These are phyloP conservation scores for Drosophila navojoa DNA, from an alignment of 1,140 invertebrate species.

Conservation along the genomic window DNA sequence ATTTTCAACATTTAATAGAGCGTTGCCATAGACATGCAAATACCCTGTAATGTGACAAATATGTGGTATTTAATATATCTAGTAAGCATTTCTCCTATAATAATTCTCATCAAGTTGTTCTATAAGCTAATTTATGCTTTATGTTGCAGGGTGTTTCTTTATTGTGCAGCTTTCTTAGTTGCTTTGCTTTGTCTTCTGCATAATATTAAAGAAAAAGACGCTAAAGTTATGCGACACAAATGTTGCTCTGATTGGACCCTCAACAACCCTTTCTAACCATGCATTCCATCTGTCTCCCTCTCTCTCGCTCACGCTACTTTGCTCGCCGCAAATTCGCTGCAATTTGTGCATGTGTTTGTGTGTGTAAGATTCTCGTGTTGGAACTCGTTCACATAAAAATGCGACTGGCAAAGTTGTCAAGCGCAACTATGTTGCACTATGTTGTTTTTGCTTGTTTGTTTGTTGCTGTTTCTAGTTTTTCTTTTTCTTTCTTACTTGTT, in stretches of 20 bases:
- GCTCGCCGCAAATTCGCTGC: conserved; percentile 14
- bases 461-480: conserved; percentile 20
- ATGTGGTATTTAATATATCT: neutral
- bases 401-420: conserved; percentile 33
- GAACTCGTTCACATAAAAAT: conserved; percentile 68
- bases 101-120: too few relatives aligned
- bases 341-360: conserved; percentile 14
- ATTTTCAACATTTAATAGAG: conserved; percentile 57
- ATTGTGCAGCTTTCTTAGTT: neutral
- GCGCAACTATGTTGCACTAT: conserved; percentile 44
- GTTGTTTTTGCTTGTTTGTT: conserved; percentile 8
- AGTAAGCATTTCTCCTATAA: too few relatives aligned
- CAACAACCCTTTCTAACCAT: neutral
- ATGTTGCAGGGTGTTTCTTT: conserved; percentile 4
- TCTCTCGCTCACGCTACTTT: neutral
- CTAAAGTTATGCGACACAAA: conserved; percentile 65
- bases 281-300: neutral
- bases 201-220: conserved; percentile 48
- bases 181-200: conserved; percentile 11
- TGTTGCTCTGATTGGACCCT: conserved; percentile 47
- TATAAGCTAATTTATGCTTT: neutral
- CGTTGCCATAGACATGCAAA: conserved; percentile 40
- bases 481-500: conserved; percentile 9
- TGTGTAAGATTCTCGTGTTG: conserved; percentile 53
- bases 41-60: conserved; percentile 1